Conservation (phyloP, 2,113 vertebrate species). For the Dasypus novemcinctus region DNA sequence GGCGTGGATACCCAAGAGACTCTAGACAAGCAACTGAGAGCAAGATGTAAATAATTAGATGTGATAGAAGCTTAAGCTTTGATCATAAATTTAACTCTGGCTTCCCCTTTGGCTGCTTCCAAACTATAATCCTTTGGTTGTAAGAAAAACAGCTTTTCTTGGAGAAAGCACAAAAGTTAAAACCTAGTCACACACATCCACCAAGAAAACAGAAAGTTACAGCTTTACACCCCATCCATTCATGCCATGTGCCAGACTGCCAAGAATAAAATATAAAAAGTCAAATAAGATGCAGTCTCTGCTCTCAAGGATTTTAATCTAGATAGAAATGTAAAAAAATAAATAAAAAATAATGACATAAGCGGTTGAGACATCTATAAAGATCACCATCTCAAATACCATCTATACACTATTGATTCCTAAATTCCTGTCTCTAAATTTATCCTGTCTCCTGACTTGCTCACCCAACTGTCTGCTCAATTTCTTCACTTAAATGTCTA, state of each 20-base stretch:
- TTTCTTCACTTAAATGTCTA: background rate
- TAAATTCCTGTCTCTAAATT: background rate
- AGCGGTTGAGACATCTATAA: background rate
- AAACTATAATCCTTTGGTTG: background rate
- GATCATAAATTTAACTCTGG: background rate
- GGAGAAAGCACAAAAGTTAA: background rate
- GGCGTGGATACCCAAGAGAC: background rate
- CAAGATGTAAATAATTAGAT: background rate
- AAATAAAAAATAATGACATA: background rate
- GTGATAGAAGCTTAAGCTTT: slow-evolving; percentile 32
- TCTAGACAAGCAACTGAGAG: background rate
- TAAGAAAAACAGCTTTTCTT: slow-evolving; percentile 6
- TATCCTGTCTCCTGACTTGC: background rate
- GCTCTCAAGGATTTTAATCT: background rate
- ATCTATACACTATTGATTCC: background rate
- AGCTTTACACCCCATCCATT: background rate
- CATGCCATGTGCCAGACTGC: background rate
- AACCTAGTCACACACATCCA: background rate
- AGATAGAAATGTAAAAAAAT: background rate
- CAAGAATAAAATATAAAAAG: background rate
- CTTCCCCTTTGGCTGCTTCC: background rate
- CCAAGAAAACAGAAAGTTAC: background rate
- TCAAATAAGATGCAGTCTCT: slow-evolving; percentile 22
- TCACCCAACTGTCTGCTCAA: background rate
- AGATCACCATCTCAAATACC: background rate